These are phyloP conservation scores for Melieria picta DNA, from an alignment of 2,888 invertebrate genomes.

Conservation along the genomic window DNA sequence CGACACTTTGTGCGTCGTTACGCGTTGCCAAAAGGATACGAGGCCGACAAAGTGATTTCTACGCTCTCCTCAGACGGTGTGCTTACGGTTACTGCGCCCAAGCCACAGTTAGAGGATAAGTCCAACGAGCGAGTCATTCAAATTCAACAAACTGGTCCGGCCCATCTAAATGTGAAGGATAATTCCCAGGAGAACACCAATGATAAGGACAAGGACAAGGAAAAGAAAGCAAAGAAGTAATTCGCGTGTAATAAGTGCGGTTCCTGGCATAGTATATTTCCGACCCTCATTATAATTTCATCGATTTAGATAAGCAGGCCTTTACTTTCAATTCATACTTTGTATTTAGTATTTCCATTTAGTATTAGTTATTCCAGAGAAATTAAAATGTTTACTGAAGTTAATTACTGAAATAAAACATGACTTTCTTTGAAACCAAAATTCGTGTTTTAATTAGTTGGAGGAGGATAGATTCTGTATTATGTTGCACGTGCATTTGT, in stretches of 20 bases:
- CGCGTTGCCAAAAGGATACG: constrained; percentile 73
- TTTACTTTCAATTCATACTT: no score
- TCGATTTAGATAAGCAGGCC: no score
- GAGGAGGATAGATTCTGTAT: no score
- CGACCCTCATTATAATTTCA: no score
- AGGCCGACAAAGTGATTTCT: constrained; percentile 76
- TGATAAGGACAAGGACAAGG: not conserved
- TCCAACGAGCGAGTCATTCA: constrained; percentile 50
- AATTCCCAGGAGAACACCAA: constrained; percentile 16
- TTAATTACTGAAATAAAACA: no score
- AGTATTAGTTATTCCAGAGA: no score
- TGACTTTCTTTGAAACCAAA: no score
- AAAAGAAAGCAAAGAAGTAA: not conserved
- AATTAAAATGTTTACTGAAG: no score
- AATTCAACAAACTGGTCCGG: constrained; percentile 55
- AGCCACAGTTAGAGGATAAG: constrained; percentile 48
- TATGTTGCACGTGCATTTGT: no score
- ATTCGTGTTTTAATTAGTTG: no score
- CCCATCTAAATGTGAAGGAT: constrained; percentile 50
- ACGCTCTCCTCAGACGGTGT: constrained; percentile 83
- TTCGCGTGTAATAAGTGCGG: not conserved
- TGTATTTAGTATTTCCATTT: no score
- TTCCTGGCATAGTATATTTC: not conserved
- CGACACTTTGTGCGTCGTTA: constrained; percentile 81
- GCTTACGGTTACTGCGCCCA: constrained; percentile 77